Conservation (phyloP, 2,113 vertebrate genomes). For the Euleptes europaea region DNA sequence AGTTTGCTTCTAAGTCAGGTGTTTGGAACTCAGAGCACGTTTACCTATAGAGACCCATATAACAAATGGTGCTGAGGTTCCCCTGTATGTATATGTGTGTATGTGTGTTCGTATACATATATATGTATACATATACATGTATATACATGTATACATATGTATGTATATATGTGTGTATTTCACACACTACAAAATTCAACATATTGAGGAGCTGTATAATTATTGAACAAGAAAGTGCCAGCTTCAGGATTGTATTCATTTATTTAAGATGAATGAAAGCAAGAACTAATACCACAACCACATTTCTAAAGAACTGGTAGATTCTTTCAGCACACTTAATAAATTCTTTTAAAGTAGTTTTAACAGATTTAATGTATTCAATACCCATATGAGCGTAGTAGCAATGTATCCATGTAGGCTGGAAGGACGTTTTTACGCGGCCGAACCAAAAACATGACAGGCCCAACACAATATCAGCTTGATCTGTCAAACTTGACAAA, state of each 20-base stretch:
- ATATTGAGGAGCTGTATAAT: background rate
- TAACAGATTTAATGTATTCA: background rate
- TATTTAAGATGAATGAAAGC: background rate
- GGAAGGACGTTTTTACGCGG: background rate
- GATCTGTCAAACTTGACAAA: slow-evolving; percentile 25
- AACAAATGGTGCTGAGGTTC: no score
- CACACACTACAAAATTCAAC: background rate
- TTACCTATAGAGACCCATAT: no score
- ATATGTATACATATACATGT: no score
- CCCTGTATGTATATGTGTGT: background rate
- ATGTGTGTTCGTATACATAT: no score
- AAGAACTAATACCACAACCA: background rate
- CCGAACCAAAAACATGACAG: background rate
- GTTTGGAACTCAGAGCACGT: no score
- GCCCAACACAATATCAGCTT: rapidly evolving
- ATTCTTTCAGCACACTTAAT: background rate
- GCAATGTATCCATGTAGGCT: background rate
- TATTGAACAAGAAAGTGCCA: background rate
- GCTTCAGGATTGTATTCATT: no score
- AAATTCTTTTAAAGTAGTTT: background rate
- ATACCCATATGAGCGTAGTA: background rate
- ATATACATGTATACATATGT: no score
- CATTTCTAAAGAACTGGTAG: no score
- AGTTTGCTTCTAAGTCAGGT: no score
- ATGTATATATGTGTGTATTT: background rate